Evolutionary conservation across 1,140 invertebrate genomes (phyloP).

Genomic region (Gryon sp.): DNA sequence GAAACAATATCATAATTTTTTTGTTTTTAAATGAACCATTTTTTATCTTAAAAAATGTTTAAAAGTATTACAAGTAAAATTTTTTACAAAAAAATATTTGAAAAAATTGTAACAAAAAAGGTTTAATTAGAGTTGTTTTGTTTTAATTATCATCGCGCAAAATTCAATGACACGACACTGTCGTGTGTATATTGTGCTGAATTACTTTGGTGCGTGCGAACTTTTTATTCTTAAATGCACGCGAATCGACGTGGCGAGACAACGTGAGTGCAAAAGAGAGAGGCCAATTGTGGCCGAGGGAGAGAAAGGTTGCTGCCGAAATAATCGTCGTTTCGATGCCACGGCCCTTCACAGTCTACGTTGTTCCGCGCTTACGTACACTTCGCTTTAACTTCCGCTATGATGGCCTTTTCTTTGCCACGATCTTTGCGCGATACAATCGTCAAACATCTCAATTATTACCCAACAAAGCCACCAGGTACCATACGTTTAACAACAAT

Average conservation of each 20-base stretch:
- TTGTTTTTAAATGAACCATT: no score
- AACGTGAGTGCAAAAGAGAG: no score
- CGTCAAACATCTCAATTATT: background rate
- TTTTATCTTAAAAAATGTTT: no score
- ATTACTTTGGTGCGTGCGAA: slow-evolving; percentile 20
- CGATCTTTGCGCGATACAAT: slow-evolving; percentile 1
- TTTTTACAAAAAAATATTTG: no score
- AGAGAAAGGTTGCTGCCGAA: slow-evolving; percentile 27
- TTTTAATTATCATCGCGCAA: slow-evolving; percentile 45
- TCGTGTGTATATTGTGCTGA: slow-evolving; percentile 11
- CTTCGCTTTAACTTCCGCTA: background rate
- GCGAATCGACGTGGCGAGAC: no score
- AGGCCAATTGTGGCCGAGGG: slow-evolving; percentile 41
- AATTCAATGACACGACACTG: slow-evolving; percentile 32
- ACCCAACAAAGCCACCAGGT: background rate
- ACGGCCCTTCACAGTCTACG: slow-evolving; percentile 19
- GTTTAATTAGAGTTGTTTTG: background rate
- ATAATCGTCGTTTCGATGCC: background rate
- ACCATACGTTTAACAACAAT: no score
- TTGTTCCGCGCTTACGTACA: slow-evolving; percentile 8
- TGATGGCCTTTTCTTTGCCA: slow-evolving; percentile 2
- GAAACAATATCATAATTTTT: no score
- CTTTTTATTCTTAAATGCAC: no score
- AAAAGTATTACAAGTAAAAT: no score
- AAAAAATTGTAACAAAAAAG: background rate